Evolutionary conservation across 1,140 invertebrate species (phyloP), one percentile per base, ranked within the genome.

Genomic region (Lithobius niger): DNA sequence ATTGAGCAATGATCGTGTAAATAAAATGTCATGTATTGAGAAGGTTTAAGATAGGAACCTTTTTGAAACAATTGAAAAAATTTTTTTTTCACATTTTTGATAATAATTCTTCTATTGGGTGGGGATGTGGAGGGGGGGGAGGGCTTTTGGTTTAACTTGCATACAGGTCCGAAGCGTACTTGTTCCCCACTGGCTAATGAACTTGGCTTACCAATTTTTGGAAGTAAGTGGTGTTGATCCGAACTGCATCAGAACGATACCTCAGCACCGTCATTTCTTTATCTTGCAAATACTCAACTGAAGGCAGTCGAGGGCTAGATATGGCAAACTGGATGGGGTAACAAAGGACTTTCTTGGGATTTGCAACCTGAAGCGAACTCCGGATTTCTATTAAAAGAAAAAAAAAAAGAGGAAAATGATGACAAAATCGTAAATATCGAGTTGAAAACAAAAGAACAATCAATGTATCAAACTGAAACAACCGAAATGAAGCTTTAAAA

Each of bases 271-370:
- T 86, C 65, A 69, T 92, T 81, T 66, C 87, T 74, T 76, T 95
- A 82, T 58, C 87, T 49, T 75, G 84, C 49, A 86, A 71, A 69
- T 90, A 90, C 60, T 97, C 91, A 6, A 95, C 81, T 27, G 80
- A 76, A 3, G 90, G 89, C 57, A 92, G 75, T 43, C 89, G 75
- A 2, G 88, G 87, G 55, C 84, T 83, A 2, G 86, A 87, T 42
- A 90, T 77, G 21, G 83, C 81, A 72, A 94, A 88, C 73, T 94
- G 89, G 55, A 93, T 80, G 2, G 91, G 87, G 71, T 95, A 96
- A 77, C 92, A 96, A 83, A 87, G 91, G 42, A 95, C 89, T 72
- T 92, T 92, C 43, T 88, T 79, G 25, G 82, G 76, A 18, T 80
- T 80, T 27, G 77, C 78, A 36, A 81, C 80, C 44, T 82, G 73